These are phyloP conservation scores for Archivesica marissinica DNA, from an alignment of 1,140 invertebrate species.

Conservation along the genomic window DNA sequence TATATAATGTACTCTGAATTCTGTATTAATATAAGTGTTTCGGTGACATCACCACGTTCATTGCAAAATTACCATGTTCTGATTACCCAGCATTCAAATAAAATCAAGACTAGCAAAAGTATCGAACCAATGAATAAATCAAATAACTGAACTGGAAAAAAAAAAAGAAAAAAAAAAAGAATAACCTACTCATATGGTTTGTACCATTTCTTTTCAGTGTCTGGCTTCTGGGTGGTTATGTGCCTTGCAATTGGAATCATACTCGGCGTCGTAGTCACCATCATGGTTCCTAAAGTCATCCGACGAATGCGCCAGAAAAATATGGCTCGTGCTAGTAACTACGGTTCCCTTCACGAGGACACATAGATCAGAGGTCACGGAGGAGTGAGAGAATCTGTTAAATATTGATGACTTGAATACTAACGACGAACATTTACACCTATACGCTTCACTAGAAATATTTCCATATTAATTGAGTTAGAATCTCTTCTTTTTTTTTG, in stretches of 20 bases:
- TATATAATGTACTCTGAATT: background rate
- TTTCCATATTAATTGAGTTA: too few species aligned
- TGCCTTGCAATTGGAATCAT: slow-evolving; percentile 16
- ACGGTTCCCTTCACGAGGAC: slow-evolving; percentile 21
- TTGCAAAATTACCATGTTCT: background rate
- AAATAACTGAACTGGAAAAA: background rate
- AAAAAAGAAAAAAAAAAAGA: background rate
- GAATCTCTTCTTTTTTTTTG: too few species aligned
- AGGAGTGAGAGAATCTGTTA: too few species aligned
- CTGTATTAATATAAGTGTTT: background rate
- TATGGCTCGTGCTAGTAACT: slow-evolving; percentile 1
- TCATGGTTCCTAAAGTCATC: slow-evolving; percentile 19
- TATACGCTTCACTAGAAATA: too few species aligned
- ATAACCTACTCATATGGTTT: background rate
- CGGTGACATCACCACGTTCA: background rate
- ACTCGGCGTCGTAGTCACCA: slow-evolving; percentile 15
- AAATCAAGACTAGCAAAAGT: background rate
- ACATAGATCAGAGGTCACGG: too few species aligned
- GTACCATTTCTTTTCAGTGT: slow-evolving; percentile 8
- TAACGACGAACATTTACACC: too few species aligned
- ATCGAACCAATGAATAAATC: background rate
- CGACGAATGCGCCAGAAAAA: background rate
- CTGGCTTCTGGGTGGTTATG: slow-evolving; percentile 5
- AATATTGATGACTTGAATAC: too few species aligned
- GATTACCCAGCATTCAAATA: background rate